Conservation (phyloP, 2,888 invertebrate genomes). For the Limnephilus marmoratus region DNA sequence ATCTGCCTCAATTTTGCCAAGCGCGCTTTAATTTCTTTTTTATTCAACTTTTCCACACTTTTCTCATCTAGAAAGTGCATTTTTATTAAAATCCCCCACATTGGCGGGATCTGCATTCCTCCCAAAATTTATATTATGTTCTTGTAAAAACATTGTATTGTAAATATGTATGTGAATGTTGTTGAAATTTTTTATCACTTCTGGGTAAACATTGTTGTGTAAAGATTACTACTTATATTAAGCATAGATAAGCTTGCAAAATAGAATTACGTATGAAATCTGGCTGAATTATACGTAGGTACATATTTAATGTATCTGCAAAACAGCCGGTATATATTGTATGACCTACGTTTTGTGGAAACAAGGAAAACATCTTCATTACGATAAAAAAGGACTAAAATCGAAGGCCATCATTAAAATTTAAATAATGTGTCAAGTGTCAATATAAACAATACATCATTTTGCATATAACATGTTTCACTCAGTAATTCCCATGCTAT, state of each 20-base stretch:
- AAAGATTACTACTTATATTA: not conserved
- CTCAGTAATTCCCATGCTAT: not conserved
- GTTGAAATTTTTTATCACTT: constrained; percentile 7
- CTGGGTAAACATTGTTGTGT: constrained; percentile 17
- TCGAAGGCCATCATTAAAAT: not conserved
- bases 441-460: not conserved
- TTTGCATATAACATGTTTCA: not conserved
- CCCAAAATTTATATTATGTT: not conserved
- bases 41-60: too few species aligned
- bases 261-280: not conserved
- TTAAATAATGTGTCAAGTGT: not conserved
- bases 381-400: not conserved
- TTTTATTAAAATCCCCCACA: too few species aligned
- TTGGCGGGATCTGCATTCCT: too few species aligned
- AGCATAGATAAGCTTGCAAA: not conserved
- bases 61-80: too few species aligned
- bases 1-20: too few species aligned
- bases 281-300: not conserved
- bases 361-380: not conserved
- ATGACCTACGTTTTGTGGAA: not conserved
- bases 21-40: too few species aligned
- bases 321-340: too few species aligned
- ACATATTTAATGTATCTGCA: not conserved
- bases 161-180: not conserved
- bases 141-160: not conserved